phyloP scores from a whole-genome alignment of 2,888 invertebrate genomes.

The Tholera decimalis region DNA sequence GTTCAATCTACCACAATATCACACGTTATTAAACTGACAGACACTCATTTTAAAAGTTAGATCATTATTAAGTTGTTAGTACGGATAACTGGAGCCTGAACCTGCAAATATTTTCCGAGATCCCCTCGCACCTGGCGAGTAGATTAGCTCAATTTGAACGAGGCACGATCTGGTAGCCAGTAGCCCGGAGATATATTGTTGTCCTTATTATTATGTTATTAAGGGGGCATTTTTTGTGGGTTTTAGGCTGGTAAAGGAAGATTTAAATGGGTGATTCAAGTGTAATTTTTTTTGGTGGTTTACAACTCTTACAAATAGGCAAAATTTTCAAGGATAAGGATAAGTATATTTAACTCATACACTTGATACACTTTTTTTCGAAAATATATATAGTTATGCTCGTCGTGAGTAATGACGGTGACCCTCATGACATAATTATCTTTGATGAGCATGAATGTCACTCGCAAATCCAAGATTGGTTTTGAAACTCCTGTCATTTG shows the following conservation, averaged over 20 bases:
- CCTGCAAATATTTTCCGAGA: conserved; percentile 83
- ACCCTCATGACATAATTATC: too few relatives aligned
- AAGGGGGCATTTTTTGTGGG: conserved; percentile 30
- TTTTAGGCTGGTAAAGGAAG: conserved; percentile 12
- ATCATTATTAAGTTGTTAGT: conserved; percentile 63
- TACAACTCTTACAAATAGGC: too few relatives aligned
- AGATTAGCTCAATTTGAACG: conserved; percentile 85
- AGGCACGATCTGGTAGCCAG: conserved; percentile 74
- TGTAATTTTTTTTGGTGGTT: not conserved
- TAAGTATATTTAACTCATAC: too few relatives aligned
- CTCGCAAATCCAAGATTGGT: too few relatives aligned
- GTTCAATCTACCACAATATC: not conserved
- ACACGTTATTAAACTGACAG: conserved; percentile 38
- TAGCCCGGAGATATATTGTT: conserved; percentile 71
- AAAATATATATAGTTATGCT: too few relatives aligned
- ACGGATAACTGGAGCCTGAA: conserved; percentile 66
- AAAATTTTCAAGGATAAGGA: too few relatives aligned
- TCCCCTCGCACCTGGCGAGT: conserved; percentile 74
- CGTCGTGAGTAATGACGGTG: too few relatives aligned
- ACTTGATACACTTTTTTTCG: too few relatives aligned
- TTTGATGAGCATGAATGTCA: too few relatives aligned
- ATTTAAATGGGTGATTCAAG: not conserved
- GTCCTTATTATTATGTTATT: conserved; percentile 65
- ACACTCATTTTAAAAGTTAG: conserved; percentile 59
- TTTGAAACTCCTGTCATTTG: too few relatives aligned